phyloP scores from a whole-genome alignment of 2,888 invertebrate species.

The Archips crataeganus region DNA sequence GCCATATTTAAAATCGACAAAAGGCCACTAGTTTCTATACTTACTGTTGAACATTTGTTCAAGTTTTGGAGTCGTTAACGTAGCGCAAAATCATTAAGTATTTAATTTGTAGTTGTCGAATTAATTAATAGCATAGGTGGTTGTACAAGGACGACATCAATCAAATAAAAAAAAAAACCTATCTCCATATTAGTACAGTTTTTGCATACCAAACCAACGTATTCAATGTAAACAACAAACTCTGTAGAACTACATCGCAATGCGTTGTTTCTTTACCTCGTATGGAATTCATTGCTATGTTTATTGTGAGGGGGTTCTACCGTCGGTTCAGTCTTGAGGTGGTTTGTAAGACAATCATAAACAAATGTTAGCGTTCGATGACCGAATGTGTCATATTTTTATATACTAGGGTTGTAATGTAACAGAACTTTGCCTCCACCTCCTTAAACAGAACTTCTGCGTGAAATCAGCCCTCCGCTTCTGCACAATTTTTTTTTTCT shows the following conservation, averaged over 20 bases:
- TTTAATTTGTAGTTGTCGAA: background rate
- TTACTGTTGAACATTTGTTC: background rate
- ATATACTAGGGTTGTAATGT: too few species aligned
- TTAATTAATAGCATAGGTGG: slow-evolving; percentile 8
- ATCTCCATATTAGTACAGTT: slow-evolving; percentile 26
- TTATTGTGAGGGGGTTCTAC: background rate
- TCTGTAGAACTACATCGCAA: background rate
- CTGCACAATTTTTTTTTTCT: too few species aligned
- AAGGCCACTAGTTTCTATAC: background rate
- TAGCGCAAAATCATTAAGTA: background rate
- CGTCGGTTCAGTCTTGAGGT: background rate
- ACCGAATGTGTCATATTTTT: slow-evolving; percentile 22
- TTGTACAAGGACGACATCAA: slow-evolving; percentile 17
- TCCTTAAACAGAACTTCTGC: too few species aligned
- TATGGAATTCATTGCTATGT: background rate
- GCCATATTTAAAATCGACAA: background rate
- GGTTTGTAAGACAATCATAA: slow-evolving; percentile 19
- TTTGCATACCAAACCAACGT: slow-evolving; percentile 32
- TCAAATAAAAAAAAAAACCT: slow-evolving; percentile 8
- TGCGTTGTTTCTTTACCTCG: background rate
- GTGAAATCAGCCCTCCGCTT: too few species aligned
- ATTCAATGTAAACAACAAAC: background rate
- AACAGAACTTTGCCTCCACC: too few species aligned
- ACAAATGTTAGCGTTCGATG: slow-evolving; percentile 36
- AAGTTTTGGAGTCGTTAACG: background rate